Base-by-base conservation (phyloP, 2,113 vertebrate genomes). In the Numida meleagris region DNA sequence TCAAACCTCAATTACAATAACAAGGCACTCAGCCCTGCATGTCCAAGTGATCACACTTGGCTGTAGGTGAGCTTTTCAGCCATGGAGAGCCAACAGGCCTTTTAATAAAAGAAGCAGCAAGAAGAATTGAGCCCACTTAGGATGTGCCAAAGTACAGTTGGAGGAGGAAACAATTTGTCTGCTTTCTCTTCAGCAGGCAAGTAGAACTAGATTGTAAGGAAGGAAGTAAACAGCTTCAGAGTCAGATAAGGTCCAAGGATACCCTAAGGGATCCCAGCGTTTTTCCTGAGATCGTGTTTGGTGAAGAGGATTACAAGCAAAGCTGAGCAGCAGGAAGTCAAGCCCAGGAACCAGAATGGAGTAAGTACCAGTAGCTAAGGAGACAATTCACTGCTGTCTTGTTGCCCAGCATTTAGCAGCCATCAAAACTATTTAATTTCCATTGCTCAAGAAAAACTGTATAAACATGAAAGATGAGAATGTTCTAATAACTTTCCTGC, bases 401-500 rank as follows among this genome's bases (percentile, higher is more conserved):
- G n/a, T n/a, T n/a, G n/a, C n/a, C n/a, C n/a, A n/a, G n/a, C n/a
- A n/a, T n/a, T n/a, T 86, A n/a, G 33, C 72, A 72, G 91, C 86
- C 72, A 27, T 58, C 72, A 61, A 80, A 79, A 73, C 48, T 14
- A 45, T 87, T 20, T 59, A 89, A 85, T 31, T 81, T 95, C 45
- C 31, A 29, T 75, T 75, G 12, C 81, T 86, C 80, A 58, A 90
- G 88, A 91, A 55, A 95, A 93, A 91, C 86, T 86, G 42, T n/a
- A n/a, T 87, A 80, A 78, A 68, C 78, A 90, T 76, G 71, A 96
- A 94, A 91, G 73, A 94, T 83, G 74, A 84, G 34, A 51, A 20
- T 81, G n/a, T 61, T 94, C 79, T 84, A 65, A 90, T 92, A 88
- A 93, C 83, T 89, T 48, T 55, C 58, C 89, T 90, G 92, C 87